A percentile compares a stretch with the other conserved stretches of the same genome.
These are phyloP conservation scores for Paradisaea rubra DNA, from an alignment of 2,113 vertebrate species.

Conservation along the genomic window DNA sequence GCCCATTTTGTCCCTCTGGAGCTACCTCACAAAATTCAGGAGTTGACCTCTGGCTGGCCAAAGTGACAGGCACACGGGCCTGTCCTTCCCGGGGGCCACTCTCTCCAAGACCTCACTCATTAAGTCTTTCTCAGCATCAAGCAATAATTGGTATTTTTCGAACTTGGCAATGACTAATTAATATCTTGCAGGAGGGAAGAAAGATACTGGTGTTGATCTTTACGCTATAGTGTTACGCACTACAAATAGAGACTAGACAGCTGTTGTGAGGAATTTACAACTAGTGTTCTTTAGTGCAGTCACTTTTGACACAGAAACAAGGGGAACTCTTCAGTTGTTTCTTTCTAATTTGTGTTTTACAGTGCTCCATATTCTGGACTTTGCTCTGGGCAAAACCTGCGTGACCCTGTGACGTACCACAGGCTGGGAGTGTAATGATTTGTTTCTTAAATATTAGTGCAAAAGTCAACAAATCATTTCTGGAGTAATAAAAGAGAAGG, in stretches of 20 bases:
- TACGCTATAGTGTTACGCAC: background rate
- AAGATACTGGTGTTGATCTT: background rate
- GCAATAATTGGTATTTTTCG: background rate
- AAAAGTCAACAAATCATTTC: slow-evolving; percentile 35
- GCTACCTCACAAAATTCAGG: background rate
- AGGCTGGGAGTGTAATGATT: slow-evolving; percentile 23
- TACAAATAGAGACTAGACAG: background rate
- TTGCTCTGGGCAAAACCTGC: slow-evolving; percentile 50
- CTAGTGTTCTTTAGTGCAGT: background rate
- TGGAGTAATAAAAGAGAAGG: slow-evolving; percentile 16
- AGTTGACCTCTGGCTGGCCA: background rate
- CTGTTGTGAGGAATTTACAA: background rate
- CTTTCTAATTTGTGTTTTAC: slow-evolving; percentile 36
- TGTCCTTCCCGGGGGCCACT: too few relatives aligned
- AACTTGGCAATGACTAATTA: background rate
- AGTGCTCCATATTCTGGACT: slow-evolving; percentile 31
- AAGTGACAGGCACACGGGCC: background rate
- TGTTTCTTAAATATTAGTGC: slow-evolving; percentile 4
- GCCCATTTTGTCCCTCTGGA: background rate
- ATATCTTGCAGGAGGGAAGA: background rate
- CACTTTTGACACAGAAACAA: slow-evolving; percentile 7
- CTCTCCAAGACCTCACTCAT: background rate
- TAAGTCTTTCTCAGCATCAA: background rate
- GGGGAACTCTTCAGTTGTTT: background rate
- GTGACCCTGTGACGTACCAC: slow-evolving; percentile 10